Conservation (phyloP, 2,113 vertebrate species). For the Eurypyga helias region DNA sequence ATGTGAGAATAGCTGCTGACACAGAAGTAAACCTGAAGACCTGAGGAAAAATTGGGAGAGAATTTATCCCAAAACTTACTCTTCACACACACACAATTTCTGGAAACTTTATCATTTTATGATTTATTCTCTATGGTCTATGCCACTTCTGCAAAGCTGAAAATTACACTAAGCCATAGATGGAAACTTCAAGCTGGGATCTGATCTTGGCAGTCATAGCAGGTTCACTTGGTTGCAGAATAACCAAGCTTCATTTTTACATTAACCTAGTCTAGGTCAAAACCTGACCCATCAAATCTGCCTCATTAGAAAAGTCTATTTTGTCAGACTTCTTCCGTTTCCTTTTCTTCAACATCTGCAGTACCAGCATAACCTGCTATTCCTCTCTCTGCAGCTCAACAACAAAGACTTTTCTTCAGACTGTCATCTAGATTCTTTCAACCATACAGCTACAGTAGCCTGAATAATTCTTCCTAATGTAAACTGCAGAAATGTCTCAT, state of each 20-base stretch:
- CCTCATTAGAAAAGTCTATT: neutral
- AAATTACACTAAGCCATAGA: neutral
- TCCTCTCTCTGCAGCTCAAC: neutral
- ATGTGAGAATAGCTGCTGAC: neutral
- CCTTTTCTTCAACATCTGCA: neutral
- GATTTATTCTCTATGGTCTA: rapidly evolving
- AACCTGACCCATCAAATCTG: neutral
- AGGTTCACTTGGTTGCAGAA: neutral
- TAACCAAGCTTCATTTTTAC: neutral
- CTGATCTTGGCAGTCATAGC: neutral
- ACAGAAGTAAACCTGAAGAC: neutral
- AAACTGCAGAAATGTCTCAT: neutral
- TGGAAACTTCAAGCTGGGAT: neutral
- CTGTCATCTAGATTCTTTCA: neutral
- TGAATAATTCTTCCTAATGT: neutral
- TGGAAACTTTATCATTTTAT: neutral
- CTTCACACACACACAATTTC: neutral
- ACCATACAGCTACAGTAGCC: neutral
- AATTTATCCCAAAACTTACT: neutral
- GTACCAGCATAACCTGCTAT: neutral
- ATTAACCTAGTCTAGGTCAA: neutral
- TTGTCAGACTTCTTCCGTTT: neutral
- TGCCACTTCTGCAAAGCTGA: neutral
- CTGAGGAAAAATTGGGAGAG: neutral
- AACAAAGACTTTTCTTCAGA: neutral